Conservation (phyloP, 2,888 invertebrate genomes). For the Ophion costatus region DNA sequence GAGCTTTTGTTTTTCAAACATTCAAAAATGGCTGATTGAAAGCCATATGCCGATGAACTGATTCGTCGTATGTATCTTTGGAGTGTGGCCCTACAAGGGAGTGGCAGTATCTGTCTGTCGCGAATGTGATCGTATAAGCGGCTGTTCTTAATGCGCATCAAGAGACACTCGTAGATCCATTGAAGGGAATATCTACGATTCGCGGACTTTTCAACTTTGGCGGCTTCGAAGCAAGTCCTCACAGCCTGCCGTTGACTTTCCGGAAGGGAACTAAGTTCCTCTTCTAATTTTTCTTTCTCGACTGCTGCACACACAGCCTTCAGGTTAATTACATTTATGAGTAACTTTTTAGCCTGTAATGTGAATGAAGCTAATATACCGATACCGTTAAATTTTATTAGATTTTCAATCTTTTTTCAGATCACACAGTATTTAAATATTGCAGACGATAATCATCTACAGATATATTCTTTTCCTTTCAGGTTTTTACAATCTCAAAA, state of each 20-base stretch:
- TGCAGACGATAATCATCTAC: background rate
- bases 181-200: background rate
- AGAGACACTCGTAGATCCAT: background rate
- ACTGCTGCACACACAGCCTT: background rate
- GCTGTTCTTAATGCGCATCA: constrained; percentile 5
- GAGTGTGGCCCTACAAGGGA: background rate
- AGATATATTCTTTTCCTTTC: no score
- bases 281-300: background rate
- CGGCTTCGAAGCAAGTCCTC: constrained; percentile 2
- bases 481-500: no score
- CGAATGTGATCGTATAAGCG: constrained; percentile 4
- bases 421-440: background rate
- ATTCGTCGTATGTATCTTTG: background rate
- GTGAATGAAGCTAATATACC: background rate
- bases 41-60: no score
- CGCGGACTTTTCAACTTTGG: background rate
- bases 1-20: background rate
- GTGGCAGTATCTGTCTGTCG: background rate
- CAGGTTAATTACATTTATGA: background rate
- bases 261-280: background rate
- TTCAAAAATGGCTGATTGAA: background rate
- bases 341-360: background rate
- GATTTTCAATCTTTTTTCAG: background rate
- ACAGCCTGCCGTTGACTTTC: background rate
- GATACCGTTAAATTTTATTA: background rate